A percentile compares a stretch with the other conserved stretches of the same genome.
These are phyloP conservation scores for Saccostrea glomerata DNA, from an alignment of 1,140 invertebrate genomes.

Conservation along the genomic window DNA sequence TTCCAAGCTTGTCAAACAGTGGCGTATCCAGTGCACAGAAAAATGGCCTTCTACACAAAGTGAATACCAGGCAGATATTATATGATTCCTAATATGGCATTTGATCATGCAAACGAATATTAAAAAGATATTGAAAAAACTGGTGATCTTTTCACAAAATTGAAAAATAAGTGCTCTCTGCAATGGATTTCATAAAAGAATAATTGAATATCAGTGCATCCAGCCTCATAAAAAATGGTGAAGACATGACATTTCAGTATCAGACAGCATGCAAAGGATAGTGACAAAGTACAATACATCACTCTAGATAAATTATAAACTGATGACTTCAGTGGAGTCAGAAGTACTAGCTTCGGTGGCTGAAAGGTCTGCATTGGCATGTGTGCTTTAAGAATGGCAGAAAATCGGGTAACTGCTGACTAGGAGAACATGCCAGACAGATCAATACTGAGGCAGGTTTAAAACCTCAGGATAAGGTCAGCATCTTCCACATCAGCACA, in stretches of 20 bases:
- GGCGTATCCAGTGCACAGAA: not conserved
- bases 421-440: constrained; percentile 8
- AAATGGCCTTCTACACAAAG: not conserved
- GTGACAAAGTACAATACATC: not conserved
- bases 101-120: not conserved
- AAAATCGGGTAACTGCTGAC: constrained; percentile 3
- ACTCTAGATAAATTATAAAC: not conserved
- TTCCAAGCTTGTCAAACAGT: constrained; percentile 3
- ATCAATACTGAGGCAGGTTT: not conserved
- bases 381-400: not conserved
- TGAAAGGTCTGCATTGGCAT: not conserved
- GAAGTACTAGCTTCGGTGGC: not conserved
- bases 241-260: not conserved
- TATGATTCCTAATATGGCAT: not conserved
- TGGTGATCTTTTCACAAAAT: not conserved
- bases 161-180: too few species aligned
- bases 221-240: not conserved
- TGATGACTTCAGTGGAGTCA: not conserved
- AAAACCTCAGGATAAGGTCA: constrained; percentile 2
- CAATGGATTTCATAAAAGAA: not conserved
- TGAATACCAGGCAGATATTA: not conserved
- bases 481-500: constrained; percentile 31
- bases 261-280: not conserved
- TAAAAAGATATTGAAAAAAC: not conserved
- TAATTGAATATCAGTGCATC: not conserved